phyloP scores from a whole-genome alignment of 2,797 vertebrate genomes.

The Carcharodon carcharias region DNA sequence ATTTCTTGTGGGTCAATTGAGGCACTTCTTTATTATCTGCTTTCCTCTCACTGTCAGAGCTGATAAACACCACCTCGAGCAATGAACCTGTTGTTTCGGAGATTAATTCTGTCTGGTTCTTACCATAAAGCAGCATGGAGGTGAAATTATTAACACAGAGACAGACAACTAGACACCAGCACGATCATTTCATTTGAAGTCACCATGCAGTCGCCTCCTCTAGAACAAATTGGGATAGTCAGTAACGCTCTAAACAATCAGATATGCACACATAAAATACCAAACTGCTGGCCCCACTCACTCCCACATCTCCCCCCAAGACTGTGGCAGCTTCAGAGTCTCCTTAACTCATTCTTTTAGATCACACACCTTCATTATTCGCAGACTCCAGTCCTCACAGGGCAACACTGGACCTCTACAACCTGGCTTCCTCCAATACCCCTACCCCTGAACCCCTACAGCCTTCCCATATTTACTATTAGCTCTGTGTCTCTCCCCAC shows the following conservation, averaged over 20 bases:
- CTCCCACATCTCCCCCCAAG: not conserved
- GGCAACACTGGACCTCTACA: not conserved
- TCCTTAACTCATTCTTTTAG: not conserved
- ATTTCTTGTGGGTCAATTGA: not conserved
- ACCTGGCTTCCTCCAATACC: not conserved
- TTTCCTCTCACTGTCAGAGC: not conserved
- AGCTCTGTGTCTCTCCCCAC: too few relatives aligned
- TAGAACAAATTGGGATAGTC: not conserved
- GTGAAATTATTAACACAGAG: not conserved
- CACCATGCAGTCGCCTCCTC: not conserved
- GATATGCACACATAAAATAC: not conserved
- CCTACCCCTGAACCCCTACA: not conserved
- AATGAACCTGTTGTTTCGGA: not conserved
- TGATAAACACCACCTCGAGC: not conserved
- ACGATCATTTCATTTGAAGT: not conserved
- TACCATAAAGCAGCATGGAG: not conserved
- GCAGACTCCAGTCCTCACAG: not conserved
- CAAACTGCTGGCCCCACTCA: not conserved
- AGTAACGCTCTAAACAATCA: not conserved
- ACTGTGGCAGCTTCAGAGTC: not conserved
- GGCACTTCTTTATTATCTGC: not conserved
- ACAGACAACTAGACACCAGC: not conserved
- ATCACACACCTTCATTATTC: not conserved
- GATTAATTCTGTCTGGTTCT: not conserved
- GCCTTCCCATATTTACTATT: too few relatives aligned